Base-by-base conservation (phyloP, 2,888 invertebrate species). In the Acanthoscelides obtectus region DNA sequence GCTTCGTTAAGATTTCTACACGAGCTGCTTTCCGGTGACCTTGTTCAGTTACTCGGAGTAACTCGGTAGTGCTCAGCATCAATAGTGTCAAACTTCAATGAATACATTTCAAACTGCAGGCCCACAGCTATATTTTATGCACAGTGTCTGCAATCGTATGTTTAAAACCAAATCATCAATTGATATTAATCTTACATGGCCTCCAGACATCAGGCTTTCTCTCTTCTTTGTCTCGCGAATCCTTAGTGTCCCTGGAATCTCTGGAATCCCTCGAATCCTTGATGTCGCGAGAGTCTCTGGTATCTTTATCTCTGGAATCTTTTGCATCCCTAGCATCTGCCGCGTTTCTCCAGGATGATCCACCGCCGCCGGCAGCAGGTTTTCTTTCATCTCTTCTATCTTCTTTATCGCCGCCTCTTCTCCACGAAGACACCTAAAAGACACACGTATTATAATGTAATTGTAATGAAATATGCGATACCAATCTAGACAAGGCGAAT, bases 391-490 rank as follows among this genome's bases (percentile, higher is more conserved):
- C 69, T 22, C 71, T 69, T 71, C 69, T 69, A n/a, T 45, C 69
- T 45, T 69, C 69, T 45, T 45, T 25, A 12, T 66, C 27, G 27
- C 73, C 72, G 71, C 72, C 20, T 72, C 72, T 74, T 70, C 79
- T 75, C 79, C 79, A 80, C 19, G 74, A 71, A 65, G 72, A 65
- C n/a, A 78, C 79, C 67, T 75, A 75, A 45, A 45, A 25, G 17
- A 45, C 17, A 12, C 45, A 45, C 17, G n/a, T n/a, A n/a, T n/a
- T n/a, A n/a, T n/a, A n/a, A n/a, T n/a, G n/a, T n/a, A n/a, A n/a
- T n/a, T n/a, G n/a, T n/a, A n/a, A n/a, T n/a, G n/a, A n/a, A n/a
- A n/a, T n/a, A n/a, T n/a, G n/a, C n/a, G n/a, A n/a, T n/a, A n/a
- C n/a, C n/a, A n/a, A n/a, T n/a, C n/a, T n/a, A n/a, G n/a, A n/a